Evolutionary conservation across 2,113 vertebrate genomes (phyloP), one percentile per base, ranked within the genome.

Genomic region (Ondatra zibethicus): DNA sequence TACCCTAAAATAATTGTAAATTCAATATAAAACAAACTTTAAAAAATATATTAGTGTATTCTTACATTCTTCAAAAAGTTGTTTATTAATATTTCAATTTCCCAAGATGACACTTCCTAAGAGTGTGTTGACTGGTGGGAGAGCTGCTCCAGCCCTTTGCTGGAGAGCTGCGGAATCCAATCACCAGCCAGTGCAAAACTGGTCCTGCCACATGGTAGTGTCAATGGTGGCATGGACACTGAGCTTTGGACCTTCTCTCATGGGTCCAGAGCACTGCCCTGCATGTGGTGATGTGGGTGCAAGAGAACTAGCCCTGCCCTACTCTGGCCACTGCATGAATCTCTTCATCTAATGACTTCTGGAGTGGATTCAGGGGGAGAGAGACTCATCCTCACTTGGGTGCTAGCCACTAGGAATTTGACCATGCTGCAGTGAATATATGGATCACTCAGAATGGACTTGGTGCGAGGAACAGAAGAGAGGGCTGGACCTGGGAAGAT

Each of bases 31-130:
- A 42, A 50, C 7, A 63, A 58, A 72, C 68, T 45, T 78, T 76
- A 68, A 5, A 5, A 91, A 92, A 88, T 29, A 61, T 86, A 11
- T 0, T 31, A 94, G 1, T 31, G 2, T 19, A 66, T 39, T 61
- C 14, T 73, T 86, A 75, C 12, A 29, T 65, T 82, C 89, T 93
- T 94, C 23, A 92, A 47, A 82, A 96, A 77, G 55, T 93, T 91
- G 33, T 50, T 72, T 75, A 77, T 58, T 84, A 89, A 84, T 92
- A 16, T 84, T 91, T 91, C n/a, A 8, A n/a, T 94, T 89, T 2
- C 61, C 31, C 23, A 73, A 58, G 19, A 58, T 87, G 61, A 72
- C 45, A 93, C 92, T 29, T 63, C 90, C 76, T 91, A 81, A 42
- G 47, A 84, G 68, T 85, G 17, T 63, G 47, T 95, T 93, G 66